Percentiles rank a stretch among this genome's conserved stretches.
phyloP scores from a whole-genome alignment of 2,797 vertebrate species.

The Danio albolineatus region DNA sequence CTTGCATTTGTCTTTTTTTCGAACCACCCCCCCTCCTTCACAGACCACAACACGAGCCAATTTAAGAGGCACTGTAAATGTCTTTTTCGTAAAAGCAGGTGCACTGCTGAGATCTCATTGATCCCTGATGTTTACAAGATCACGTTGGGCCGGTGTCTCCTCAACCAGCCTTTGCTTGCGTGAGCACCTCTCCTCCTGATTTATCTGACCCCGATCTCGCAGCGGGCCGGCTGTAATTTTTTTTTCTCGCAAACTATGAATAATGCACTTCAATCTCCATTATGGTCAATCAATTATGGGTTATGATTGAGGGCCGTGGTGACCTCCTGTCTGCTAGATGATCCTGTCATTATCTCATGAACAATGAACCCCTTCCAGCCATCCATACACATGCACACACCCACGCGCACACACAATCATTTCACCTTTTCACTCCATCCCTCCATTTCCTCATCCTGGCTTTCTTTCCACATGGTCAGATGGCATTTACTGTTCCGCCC shows the following conservation, averaged over 20 bases:
- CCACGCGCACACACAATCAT: conserved; percentile 27
- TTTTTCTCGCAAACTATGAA: conserved; percentile 54
- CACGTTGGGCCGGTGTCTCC: conserved; percentile 51
- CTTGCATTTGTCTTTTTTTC: conserved; percentile 60
- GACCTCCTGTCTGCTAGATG: conserved; percentile 59
- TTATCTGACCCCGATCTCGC: conserved; percentile 66
- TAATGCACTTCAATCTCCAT: conserved; percentile 61
- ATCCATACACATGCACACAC: not conserved
- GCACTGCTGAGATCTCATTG: conserved; percentile 60
- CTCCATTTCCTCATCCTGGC: conserved; percentile 16
- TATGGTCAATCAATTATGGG: conserved; percentile 56
- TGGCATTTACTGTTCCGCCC: conserved; percentile 30
- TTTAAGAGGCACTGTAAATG: conserved; percentile 62
- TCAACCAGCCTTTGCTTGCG: conserved; percentile 50
- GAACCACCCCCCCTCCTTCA: not conserved
- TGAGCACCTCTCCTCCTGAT: conserved; percentile 52
- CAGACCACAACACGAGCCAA: conserved; percentile 52
- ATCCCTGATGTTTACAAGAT: conserved; percentile 60
- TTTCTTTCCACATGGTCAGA: conserved; percentile 16
- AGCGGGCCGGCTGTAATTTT: conserved; percentile 43
- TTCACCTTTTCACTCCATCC: conserved; percentile 29
- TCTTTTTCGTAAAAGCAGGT: conserved; percentile 62
- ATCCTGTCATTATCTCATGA: conserved; percentile 57
- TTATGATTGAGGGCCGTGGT: conserved; percentile 52
- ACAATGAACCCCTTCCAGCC: conserved; percentile 43